Conservation (phyloP, 2,888 invertebrate genomes). For the Junonia oenone region DNA sequence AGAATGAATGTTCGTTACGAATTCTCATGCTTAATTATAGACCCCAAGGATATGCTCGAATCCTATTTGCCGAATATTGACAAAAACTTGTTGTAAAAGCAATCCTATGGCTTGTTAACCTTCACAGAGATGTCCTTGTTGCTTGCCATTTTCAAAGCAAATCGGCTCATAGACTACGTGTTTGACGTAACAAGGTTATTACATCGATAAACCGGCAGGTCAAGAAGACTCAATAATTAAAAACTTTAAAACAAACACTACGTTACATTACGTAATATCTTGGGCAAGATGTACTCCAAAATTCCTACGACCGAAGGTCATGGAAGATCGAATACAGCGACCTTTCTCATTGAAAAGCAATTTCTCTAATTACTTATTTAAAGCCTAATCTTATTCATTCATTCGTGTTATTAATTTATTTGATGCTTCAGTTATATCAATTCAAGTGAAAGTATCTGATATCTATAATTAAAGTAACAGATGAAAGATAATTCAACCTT, state of each 20-base stretch:
- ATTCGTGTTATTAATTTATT: not conserved
- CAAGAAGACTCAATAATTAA: constrained; percentile 29
- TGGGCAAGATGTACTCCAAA: not conserved
- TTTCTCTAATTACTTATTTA: not conserved
- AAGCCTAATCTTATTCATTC: not conserved
- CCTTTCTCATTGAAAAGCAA: not conserved
- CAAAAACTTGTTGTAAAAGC: constrained; percentile 29
- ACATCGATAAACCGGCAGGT: constrained; percentile 32
- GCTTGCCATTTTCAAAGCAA: constrained; percentile 32
- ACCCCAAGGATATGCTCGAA: constrained; percentile 17
- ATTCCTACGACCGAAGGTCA: constrained; percentile 1
- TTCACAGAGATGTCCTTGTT: constrained; percentile 33
- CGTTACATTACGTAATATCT: constrained; percentile 12
- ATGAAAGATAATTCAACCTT: not conserved
- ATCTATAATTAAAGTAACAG: not conserved
- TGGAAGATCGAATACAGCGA: not conserved
- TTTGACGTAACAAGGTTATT: constrained; percentile 34
- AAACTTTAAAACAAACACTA: constrained; percentile 9
- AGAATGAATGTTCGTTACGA: not conserved
- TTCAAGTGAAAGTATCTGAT: not conserved
- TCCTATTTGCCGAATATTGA: constrained; percentile 21
- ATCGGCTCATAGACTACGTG: constrained; percentile 30
- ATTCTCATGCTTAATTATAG: constrained; percentile 12
- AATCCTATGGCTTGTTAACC: constrained; percentile 29
- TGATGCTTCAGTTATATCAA: not conserved